These are phyloP conservation scores for Drosophila pseudoananassae DNA, from an alignment of 1,140 invertebrate species.

Conservation along the genomic window DNA sequence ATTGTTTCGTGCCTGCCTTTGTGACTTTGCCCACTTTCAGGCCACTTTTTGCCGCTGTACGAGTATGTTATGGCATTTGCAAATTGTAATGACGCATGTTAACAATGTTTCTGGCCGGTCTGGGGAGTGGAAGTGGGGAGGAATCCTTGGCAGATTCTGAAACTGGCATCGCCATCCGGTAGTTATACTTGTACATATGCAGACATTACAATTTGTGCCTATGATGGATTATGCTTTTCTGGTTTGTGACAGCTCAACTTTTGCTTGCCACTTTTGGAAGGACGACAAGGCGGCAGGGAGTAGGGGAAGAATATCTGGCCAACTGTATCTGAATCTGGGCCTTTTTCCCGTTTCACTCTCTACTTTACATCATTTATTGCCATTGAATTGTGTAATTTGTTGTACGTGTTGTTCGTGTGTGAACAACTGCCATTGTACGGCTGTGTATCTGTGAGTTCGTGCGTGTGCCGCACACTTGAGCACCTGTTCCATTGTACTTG, in stretches of 20 bases:
- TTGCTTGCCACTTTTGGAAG: slow-evolving; percentile 16
- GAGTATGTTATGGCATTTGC: slow-evolving; percentile 65
- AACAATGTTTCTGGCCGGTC: slow-evolving; percentile 68
- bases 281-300: background rate
- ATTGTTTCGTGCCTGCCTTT: slow-evolving; percentile 12
- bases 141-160: background rate
- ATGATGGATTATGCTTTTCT: slow-evolving; percentile 77
- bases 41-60: slow-evolving; percentile 27
- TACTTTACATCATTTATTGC: slow-evolving; percentile 66
- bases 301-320: background rate
- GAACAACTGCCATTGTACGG: slow-evolving; percentile 21
- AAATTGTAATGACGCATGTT: slow-evolving; percentile 84
- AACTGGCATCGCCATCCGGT: slow-evolving; percentile 20
- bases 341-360: slow-evolving; percentile 7
- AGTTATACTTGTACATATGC: slow-evolving; percentile 38
- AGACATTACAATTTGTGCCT: slow-evolving; percentile 64
- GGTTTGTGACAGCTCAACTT: slow-evolving; percentile 69
- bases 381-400: slow-evolving; percentile 71
- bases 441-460: slow-evolving; percentile 15
- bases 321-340: slow-evolving; percentile 20
- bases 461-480: slow-evolving; percentile 21
- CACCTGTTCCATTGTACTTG: slow-evolving; percentile 32
- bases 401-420: slow-evolving; percentile 42
- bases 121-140: slow-evolving; percentile 2
- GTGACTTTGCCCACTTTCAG: slow-evolving; percentile 24